phyloP scores from a whole-genome alignment of 2,888 invertebrate genomes.

The Rapana venosa region DNA sequence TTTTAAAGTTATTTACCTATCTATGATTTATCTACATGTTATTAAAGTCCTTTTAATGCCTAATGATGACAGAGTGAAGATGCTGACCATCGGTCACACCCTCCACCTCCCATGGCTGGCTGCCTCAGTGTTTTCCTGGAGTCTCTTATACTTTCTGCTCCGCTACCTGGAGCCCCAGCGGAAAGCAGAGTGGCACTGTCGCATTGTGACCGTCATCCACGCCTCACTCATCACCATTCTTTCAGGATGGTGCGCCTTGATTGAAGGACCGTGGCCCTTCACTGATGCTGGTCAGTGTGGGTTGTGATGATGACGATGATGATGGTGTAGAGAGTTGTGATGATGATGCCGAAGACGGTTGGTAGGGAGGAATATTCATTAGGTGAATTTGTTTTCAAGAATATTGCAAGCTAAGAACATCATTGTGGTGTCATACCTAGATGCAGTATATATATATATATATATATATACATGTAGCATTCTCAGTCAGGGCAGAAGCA shows the following conservation, averaged over 20 bases:
- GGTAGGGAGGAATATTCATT: too few species aligned
- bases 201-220: slow-evolving; percentile 71
- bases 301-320: too few species aligned
- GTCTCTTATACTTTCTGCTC: slow-evolving; percentile 66
- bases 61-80: slow-evolving; percentile 20
- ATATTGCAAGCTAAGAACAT: too few species aligned
- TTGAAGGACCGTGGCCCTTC: slow-evolving; percentile 75
- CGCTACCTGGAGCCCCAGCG: slow-evolving; percentile 61
- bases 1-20: too few species aligned
- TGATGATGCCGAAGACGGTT: too few species aligned
- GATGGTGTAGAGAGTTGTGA: too few species aligned
- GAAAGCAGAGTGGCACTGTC: slow-evolving; percentile 74
- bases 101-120: slow-evolving; percentile 52
- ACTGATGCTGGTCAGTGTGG: slow-evolving; percentile 68
- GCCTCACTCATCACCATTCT: slow-evolving; percentile 65
- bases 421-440: too few species aligned
- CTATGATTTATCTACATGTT: background rate
- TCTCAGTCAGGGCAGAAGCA: too few species aligned
- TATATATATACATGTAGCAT: too few species aligned
- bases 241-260: slow-evolving; percentile 64
- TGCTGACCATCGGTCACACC: slow-evolving; percentile 45
- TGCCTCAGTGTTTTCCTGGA: slow-evolving; percentile 65
- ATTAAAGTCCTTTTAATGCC: background rate
- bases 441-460: too few species aligned
- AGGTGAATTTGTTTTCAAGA: too few species aligned